Base-by-base conservation (phyloP, 1,140 invertebrate genomes). In the Camponotus vicinus region DNA sequence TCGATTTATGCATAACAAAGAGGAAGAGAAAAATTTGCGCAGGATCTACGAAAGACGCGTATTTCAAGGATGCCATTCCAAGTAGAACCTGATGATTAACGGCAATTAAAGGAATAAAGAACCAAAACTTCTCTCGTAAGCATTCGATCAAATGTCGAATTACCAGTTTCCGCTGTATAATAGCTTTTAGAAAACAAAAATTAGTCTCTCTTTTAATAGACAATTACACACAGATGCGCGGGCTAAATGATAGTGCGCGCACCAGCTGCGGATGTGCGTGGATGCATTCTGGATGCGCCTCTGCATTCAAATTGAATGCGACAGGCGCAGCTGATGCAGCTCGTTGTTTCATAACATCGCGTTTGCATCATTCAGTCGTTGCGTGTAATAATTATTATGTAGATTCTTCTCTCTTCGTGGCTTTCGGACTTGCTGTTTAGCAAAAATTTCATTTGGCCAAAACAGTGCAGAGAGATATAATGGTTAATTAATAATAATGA, bases 151-250 rank as follows among this genome's bases (percentile, higher is more conserved):
- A 78, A 88, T 77, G 59, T 73, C 49, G 49, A 73, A 83, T 86
- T 89, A 57, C 63, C 55, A 40, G 55, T 69, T 73, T 86, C 40
- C 76, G 85, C 32, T 32, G 57, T 49, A 32, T 86, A 89, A 89
- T 83, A 49, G 21, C 21, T 89, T 86, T 88, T 42, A 42, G 55
- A 85, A 89, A 89, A 86, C 77, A 86, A 75, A 89, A 71, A 79
- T 89, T 71, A 89, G 86, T 66, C 59, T 89, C 84, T 13, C 84
- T 83, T 52, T 52, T 89, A 83, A 86, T 71, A 69, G 71, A 83
- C 52, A 86, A 89, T 89, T 86, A 76, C 63, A 9, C 52, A 67
- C 77, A 45, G 21, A 21, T 27, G 11, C 57, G 49, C 64, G 13
- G n/a, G 52, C 71, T 73, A 86, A 69, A 88, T 71, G 61, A 61